These are phyloP conservation scores for Andrena marginata DNA, from an alignment of 2,888 invertebrate species.

Conservation along the genomic window DNA sequence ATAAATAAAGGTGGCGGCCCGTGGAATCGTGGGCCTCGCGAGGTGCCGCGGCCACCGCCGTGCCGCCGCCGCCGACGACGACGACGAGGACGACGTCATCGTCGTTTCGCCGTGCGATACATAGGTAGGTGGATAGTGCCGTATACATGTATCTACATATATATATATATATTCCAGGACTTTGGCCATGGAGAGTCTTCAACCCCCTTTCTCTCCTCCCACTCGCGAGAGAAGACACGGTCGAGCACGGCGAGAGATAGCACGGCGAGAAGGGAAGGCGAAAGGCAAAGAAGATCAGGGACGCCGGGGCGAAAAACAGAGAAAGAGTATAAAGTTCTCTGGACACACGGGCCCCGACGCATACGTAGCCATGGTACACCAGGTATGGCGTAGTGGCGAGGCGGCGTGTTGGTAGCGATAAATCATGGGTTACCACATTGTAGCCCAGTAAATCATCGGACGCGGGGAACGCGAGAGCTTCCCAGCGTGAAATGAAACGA, in stretches of 20 bases:
- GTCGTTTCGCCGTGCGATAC: constrained; percentile 59
- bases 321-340: constrained; percentile 74
- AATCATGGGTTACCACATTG: constrained; percentile 90
- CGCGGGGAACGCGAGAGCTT: constrained; percentile 85
- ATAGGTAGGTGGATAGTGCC: constrained; percentile 68
- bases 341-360: constrained; percentile 78
- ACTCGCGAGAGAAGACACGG: constrained; percentile 64
- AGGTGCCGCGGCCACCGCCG: constrained; percentile 60
- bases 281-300: constrained; percentile 31
- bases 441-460: constrained; percentile 89
- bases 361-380: constrained; percentile 79
- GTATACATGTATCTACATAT: not conserved
- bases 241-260: constrained; percentile 60
- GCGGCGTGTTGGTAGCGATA: constrained; percentile 88
- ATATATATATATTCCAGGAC: constrained; percentile 51
- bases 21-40: constrained; percentile 66
- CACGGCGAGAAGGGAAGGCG: constrained; percentile 31
- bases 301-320: constrained; percentile 59
- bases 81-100: constrained; percentile 66
- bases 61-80: constrained; percentile 39
- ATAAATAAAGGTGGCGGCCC: constrained; percentile 70
- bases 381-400: constrained; percentile 85
- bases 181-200: constrained; percentile 70
- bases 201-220: constrained; percentile 66
- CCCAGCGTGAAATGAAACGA: constrained; percentile 86